Base-by-base conservation (phyloP, 2,888 invertebrate species). In the Spisula solida region DNA sequence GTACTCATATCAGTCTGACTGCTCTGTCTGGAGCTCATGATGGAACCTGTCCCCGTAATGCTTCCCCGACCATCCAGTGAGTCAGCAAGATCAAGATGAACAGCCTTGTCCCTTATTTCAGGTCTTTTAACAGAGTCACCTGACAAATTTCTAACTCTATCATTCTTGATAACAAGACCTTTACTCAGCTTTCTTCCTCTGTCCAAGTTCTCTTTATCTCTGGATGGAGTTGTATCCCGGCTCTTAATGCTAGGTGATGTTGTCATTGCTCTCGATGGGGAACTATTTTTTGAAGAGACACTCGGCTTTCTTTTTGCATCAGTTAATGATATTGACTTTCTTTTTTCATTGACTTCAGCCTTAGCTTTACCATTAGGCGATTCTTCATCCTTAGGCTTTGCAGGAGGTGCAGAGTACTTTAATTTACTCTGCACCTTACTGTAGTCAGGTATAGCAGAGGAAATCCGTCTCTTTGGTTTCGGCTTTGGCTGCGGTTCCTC, bases 381-480 rank as follows among this genome's bases (percentile, higher is more conserved):
- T 66, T 89, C 89, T 29, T 92, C 91, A 51, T 75, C 80, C 14
- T 85, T 87, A 0, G 89, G 84, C 18, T 90, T 48, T 20, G 91
- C 88, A 55, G 93, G 86, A 47, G 93, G 88, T 10, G 94, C 90
- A 4, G 91, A 89, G 31, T 94, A 91, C 66, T 92, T 93, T 31
- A 95, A 91, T 81, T 94, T 94, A 88, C 95, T 95, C 85, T 95
- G 95, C n/a, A 95, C 94, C 87, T 94, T 95, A 84, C 95, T 95
- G 88, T 94, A 94, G 85, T 95, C 95, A 6, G 95, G 95, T 83
- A 94, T 95, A 41, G 94, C 91, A n/a, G 88, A 90, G 66, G 93
- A 91, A 29, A 94, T 87, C 75, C 91, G 93, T 60, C 91, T 90
- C 78, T 92, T 93, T 0, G 92, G 93, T 89, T 94, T 93, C 2